Percentiles rank a stretch among this genome's conserved stretches.
These are phyloP conservation scores for Origma solitaria DNA, from an alignment of 2,113 vertebrate species.

Conservation along the genomic window DNA sequence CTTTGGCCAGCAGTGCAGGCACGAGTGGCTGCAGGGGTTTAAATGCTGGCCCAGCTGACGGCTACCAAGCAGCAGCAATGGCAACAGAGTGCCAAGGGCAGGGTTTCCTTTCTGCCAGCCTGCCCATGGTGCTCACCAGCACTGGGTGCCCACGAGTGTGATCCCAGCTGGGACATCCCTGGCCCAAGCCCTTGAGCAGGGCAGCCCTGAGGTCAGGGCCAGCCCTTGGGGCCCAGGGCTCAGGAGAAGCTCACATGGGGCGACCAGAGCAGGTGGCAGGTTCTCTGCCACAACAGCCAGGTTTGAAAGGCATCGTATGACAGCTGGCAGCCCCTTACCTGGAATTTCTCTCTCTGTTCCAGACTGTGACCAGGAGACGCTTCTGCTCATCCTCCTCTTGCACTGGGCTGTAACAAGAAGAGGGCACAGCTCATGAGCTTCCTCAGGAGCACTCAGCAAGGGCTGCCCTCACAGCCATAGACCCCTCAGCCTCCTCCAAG, in stretches of 20 bases:
- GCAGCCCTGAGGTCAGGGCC: not conserved
- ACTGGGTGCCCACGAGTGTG: not conserved
- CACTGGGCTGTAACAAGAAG: conserved; percentile 71
- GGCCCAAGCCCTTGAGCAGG: rapidly evolving
- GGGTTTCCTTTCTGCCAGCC: not conserved
- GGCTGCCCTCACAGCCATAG: not conserved
- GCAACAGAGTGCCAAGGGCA: not conserved
- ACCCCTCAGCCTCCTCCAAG: not conserved
- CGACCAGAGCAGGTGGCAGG: not conserved
- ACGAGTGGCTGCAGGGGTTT: rapidly evolving
- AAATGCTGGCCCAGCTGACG: not conserved
- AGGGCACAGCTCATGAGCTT: not conserved
- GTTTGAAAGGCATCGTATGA: rapidly evolving
- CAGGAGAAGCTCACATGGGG: not conserved
- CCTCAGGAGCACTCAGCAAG: not conserved
- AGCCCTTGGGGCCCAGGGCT: rapidly evolving
- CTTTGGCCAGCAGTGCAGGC: not conserved
- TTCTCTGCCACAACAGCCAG: not conserved
- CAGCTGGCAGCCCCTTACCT: conserved; percentile 69
- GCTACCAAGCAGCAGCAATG: not conserved
- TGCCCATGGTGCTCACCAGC: not conserved
- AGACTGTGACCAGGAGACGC: conserved; percentile 85
- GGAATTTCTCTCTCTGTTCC: conserved; percentile 75
- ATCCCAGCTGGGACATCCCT: not conserved
- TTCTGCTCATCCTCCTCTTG: conserved; percentile 76